Evolutionary conservation across 2,797 vertebrate species (phyloP), one percentile per base, ranked within the genome.

Genomic region (Parauchenoglanis punctatus): DNA sequence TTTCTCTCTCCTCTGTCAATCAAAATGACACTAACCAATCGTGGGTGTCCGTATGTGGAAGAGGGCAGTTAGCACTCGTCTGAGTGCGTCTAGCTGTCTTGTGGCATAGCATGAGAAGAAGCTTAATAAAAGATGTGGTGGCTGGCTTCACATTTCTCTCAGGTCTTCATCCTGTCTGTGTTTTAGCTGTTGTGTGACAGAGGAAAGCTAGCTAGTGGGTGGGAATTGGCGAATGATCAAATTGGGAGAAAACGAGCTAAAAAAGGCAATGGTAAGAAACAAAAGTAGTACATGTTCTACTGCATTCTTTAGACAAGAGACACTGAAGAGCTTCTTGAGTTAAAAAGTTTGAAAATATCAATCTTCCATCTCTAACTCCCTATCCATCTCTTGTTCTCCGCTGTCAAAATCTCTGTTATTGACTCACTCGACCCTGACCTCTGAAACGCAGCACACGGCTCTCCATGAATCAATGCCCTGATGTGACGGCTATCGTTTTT

Each of bases 391-490:
- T 73, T 77, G 10, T 59, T 84, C 70, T 86, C 63, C 84, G 81
- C 49, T 31, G 77, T 90, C 85, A 88, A 81, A 86, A 84, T 82
- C 56, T 18, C n/a, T 31, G 52, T 73, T 88, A 86, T 56, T 31
- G 84, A 86, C 83, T 70, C 67, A 28, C 56, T 73, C 25, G 6
- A 63, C 88, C 91, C 84, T 90, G 75, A 91, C 88, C 87, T 73
- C 84, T 85, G 85, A 76, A 82, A 89, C 68, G 85, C 75, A 81
- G 82, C 70, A 3, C 76, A 81, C 78, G 31, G 77, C 75, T 78
- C 83, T 77, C 35, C 40, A 63, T 58, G 73, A 76, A 85, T 86
- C 85, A 87, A 86, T 88, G 85, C 72, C 52, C 86, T 80, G 15
- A 67, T 83, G 82, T 78, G 63, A 44, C 72, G 73, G 68, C 72